Conservation (phyloP, 2,888 invertebrate species). For the Cerastis rubricosa region DNA sequence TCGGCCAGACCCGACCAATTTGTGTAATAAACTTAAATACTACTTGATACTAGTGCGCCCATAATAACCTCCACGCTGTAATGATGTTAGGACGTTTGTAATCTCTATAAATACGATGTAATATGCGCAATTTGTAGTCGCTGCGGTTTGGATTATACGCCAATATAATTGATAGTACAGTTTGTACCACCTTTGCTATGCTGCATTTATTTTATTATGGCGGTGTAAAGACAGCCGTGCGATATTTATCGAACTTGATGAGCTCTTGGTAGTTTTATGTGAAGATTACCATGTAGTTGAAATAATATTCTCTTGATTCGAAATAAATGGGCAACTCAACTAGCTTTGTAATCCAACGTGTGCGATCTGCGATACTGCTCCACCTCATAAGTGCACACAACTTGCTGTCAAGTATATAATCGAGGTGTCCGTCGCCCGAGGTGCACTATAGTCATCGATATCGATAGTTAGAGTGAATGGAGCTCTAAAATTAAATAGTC, state of each 20-base stretch:
- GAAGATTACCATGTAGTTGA: not conserved
- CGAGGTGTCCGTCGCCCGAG: constrained; percentile 28
- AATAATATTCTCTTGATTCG: not conserved
- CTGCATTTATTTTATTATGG: constrained; percentile 42
- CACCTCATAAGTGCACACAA: not conserved
- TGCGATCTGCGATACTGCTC: not conserved
- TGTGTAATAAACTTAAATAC: constrained; percentile 73
- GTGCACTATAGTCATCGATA: constrained; percentile 37
- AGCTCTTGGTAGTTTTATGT: not conserved
- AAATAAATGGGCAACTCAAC: not conserved
- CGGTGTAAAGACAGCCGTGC: constrained; percentile 17
- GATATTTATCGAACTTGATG: constrained; percentile 25
- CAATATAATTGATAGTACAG: constrained; percentile 60
- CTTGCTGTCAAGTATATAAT: constrained; percentile 30
- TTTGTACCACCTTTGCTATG: constrained; percentile 41
- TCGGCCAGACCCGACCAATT: constrained; percentile 66
- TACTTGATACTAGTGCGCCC: constrained; percentile 61
- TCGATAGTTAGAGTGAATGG: constrained; percentile 21
- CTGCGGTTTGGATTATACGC: constrained; percentile 61
- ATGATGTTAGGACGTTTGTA: constrained; percentile 59
- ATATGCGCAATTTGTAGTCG: constrained; percentile 61
- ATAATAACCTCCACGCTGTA: constrained; percentile 56
- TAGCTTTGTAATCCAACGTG: constrained; percentile 6
- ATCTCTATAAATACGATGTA: constrained; percentile 61
- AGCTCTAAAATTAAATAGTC: constrained; percentile 56